Base-by-base conservation (phyloP, 2,888 invertebrate genomes). In the Meiosimyza platycephala region DNA sequence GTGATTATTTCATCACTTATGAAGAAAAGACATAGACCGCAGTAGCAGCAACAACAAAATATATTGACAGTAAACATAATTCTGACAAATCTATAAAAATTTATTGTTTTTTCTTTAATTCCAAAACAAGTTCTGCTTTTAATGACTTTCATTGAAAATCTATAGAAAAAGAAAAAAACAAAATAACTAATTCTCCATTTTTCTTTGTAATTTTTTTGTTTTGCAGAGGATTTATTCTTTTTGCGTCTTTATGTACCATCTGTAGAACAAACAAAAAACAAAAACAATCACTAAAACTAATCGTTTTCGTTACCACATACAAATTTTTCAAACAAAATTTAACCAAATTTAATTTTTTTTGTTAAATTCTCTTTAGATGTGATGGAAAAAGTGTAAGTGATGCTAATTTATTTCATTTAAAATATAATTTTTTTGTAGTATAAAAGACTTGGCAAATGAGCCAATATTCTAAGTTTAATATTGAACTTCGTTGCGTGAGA, bases 361-460 rank as follows among this genome's bases (percentile, higher is more conserved):
- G 67, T 72, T 67, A 67, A 48, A 22, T 50, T 51, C 33, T 33
- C 15, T 15, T 40, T 40, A 40, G 40, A 9, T 40, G 9, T 40
- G 40, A 40, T 40, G 15, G 15, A 76, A 71, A 74, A 79, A 80
- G 76, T 80, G 77, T 79, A 80, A 82, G 77, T 75, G 79, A 81
- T 81, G 83, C 79, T 82, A 83, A 81, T 80, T 80, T 77, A 22
- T 22, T 40, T 40, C 28, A 18, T 18, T 7, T 13, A 57, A 66
- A 48, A 13, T 16, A 55, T 65, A 70, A 50, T 72, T 70, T 72
- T 65, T 59, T 74, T 76, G 76, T 73, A 71, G 78, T 79, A 81
- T 84, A 85, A 84, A 85, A 84, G 81, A 57, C 57, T 18, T 80
- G 77, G 72, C 74, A 71, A 52, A 72, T 63, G 76, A 68, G 76